Evolutionary conservation across 2,888 invertebrate species (phyloP).

Genomic region (Ophioninae sp.): DNA sequence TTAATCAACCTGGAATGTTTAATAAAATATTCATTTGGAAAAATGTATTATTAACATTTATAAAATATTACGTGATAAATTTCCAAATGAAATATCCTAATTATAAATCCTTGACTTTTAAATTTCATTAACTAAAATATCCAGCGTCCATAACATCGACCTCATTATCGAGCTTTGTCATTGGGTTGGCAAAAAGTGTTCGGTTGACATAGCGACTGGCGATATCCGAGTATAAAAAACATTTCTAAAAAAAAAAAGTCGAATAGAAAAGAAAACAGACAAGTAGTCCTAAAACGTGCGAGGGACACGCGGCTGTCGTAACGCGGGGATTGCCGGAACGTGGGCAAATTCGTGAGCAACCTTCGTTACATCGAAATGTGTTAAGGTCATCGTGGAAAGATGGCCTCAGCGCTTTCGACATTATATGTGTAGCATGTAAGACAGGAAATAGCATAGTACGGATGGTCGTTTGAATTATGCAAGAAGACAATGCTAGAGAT

Average conservation of each 20-base stretch:
- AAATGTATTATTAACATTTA: background rate
- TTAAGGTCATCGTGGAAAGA: slow-evolving; percentile 21
- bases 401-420: slow-evolving; percentile 11
- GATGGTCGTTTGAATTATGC: slow-evolving; percentile 53
- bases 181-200: background rate
- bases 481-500: slow-evolving; percentile 46
- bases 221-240: background rate
- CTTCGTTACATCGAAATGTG: slow-evolving; percentile 30
- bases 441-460: slow-evolving; percentile 43
- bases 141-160: background rate
- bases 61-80: background rate
- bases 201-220: background rate
- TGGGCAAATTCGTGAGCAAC: slow-evolving; percentile 17
- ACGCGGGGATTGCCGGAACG: background rate
- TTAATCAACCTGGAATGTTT: too few relatives aligned
- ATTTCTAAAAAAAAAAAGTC: background rate
- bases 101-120: background rate
- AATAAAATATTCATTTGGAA: background rate
- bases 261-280: background rate
- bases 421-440: slow-evolving; percentile 28
- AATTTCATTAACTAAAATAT: background rate
- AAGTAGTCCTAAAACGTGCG: background rate
- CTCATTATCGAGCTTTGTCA: background rate
- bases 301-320: background rate
- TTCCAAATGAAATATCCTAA: background rate